Conservation (phyloP, 2,888 invertebrate genomes). For the Drosophila pegasa region DNA sequence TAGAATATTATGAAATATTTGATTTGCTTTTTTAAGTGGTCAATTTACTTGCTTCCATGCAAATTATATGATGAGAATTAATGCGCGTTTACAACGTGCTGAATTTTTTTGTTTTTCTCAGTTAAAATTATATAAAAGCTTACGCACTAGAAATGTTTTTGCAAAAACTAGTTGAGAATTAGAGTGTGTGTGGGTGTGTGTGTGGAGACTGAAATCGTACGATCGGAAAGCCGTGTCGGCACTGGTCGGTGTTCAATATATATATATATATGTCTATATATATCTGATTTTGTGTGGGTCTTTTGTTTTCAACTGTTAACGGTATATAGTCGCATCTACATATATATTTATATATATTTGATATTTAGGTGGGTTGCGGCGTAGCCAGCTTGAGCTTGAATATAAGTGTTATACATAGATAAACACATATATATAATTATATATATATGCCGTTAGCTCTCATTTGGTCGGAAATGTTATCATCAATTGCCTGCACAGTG, state of each 20-base stretch:
- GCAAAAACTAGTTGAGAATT: slow-evolving; percentile 61
- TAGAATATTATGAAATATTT: slow-evolving; percentile 60
- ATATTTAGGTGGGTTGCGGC: slow-evolving; percentile 76
- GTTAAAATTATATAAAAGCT: slow-evolving; percentile 49
- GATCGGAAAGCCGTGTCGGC: slow-evolving; percentile 53
- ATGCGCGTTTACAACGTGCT: slow-evolving; percentile 69
- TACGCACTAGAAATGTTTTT: slow-evolving; percentile 58
- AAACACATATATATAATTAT: slow-evolving; percentile 26
- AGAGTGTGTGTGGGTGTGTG: slow-evolving; percentile 12
- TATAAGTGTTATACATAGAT: slow-evolving; percentile 50
- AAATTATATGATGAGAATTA: slow-evolving; percentile 63
- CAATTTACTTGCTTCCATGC: slow-evolving; percentile 55
- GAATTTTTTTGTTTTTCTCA: slow-evolving; percentile 20
- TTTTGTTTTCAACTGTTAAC: slow-evolving; percentile 37
- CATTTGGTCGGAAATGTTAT: slow-evolving; percentile 63
- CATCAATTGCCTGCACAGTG: slow-evolving; percentile 29
- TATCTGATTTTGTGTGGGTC: slow-evolving; percentile 30
- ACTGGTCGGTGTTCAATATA: slow-evolving; percentile 48
- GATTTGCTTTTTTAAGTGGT: slow-evolving; percentile 24
- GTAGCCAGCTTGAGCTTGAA: slow-evolving; percentile 78
- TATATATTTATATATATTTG: slow-evolving; percentile 49
- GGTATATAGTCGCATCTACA: slow-evolving; percentile 51
- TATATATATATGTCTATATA: neutral
- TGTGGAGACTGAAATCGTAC: slow-evolving; percentile 37
- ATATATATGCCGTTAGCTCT: slow-evolving; percentile 38